Percentiles rank a stretch among this genome's conserved stretches.
Conservation (phyloP, 2,113 vertebrate genomes). For the Dicentrarchus labrax region DNA sequence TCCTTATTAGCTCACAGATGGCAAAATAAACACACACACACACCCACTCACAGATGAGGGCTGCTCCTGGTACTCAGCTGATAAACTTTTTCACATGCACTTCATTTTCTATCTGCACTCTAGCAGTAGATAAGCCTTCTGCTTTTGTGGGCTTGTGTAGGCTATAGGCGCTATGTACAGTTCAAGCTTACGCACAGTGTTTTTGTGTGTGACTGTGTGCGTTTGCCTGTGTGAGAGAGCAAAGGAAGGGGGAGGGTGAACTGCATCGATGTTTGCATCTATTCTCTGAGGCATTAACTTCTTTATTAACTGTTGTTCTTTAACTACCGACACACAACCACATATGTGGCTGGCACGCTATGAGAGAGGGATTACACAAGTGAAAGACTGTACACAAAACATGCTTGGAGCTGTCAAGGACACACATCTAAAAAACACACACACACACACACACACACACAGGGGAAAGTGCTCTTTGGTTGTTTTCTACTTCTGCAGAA, state of each 20-base stretch:
- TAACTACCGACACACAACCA: background rate
- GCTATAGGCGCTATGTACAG: background rate
- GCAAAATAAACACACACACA: conserved; percentile 48
- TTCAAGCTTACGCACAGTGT: conserved; percentile 13
- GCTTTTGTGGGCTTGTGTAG: conserved; percentile 6
- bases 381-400: conserved; percentile 25
- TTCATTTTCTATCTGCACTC: conserved; percentile 54
- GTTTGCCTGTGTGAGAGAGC: conserved; percentile 3
- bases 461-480: conserved; percentile 30
- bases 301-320: conserved; percentile 26
- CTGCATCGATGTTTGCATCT: conserved; percentile 45
- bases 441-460: conserved; percentile 9
- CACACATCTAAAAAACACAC: conserved; percentile 7
- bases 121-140: conserved; percentile 54
- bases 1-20: conserved; percentile 74
- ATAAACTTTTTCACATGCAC: conserved; percentile 71
- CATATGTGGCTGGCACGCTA: background rate
- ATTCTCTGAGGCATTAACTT: conserved; percentile 15
- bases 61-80: conserved; percentile 71
- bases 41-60: conserved; percentile 32
- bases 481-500: conserved; percentile 63
- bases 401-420: conserved; percentile 25
- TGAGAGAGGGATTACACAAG: background rate
- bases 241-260: conserved; percentile 12
- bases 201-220: conserved; percentile 24